Conservation (phyloP, 2,113 vertebrate genomes). For the Otocyon megalotis region DNA sequence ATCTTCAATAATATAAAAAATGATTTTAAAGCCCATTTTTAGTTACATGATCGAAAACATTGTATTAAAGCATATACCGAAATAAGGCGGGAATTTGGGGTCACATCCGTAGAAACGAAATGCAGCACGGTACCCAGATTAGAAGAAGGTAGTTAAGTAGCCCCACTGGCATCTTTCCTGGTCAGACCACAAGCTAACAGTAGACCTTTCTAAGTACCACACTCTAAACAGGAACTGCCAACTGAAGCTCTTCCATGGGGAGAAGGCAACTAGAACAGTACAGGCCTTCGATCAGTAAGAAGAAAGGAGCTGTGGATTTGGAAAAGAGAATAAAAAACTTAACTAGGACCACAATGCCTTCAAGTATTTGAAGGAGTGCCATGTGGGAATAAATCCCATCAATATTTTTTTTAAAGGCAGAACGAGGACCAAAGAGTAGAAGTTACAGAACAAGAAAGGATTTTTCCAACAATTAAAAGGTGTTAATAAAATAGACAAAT, state of each 20-base stretch:
- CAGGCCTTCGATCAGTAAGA: not conserved
- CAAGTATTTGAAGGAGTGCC: not conserved
- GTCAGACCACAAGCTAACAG: not conserved
- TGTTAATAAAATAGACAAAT: not conserved
- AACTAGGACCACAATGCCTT: not conserved
- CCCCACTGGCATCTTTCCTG: not conserved
- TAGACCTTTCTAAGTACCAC: not conserved
- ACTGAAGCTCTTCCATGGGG: not conserved
- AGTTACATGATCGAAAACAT: not conserved
- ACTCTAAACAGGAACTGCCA: not conserved
- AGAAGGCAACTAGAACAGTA: not conserved
- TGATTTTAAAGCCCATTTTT: not conserved
- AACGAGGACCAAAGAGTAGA: not conserved
- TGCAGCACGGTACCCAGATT: not conserved
- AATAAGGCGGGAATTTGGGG: not conserved
- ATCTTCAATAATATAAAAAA: not conserved
- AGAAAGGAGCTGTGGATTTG: not conserved
- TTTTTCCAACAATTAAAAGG: slow-evolving; percentile 20
- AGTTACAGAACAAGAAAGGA: not conserved
- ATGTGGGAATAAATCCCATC: not conserved
- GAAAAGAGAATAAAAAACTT: not conserved
- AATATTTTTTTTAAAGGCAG: not conserved
- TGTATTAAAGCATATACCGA: not conserved
- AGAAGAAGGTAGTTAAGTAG: not conserved
- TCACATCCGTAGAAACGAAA: not conserved